These are phyloP conservation scores for Eidolon dupreanum DNA, from an alignment of 2,797 vertebrate genomes.

Conservation along the genomic window DNA sequence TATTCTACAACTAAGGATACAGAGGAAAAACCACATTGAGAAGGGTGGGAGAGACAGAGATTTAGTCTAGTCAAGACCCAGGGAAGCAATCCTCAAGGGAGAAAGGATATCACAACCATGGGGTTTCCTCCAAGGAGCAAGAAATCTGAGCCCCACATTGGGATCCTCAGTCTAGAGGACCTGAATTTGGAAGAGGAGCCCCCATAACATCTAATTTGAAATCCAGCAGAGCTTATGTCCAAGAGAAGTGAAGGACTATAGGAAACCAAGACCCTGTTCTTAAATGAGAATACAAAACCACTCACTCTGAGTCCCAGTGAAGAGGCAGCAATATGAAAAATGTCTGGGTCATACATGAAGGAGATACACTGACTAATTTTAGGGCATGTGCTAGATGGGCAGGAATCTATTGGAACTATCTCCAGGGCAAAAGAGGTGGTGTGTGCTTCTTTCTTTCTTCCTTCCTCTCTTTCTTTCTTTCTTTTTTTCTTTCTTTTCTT, in stretches of 20 bases:
- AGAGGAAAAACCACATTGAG: neutral
- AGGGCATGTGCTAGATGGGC: neutral
- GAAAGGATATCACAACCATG: neutral
- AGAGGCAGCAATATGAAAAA: neutral
- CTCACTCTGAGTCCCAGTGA: neutral
- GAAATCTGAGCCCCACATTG: neutral
- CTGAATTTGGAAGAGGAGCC: neutral
- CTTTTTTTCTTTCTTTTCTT: no score
- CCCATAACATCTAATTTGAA: neutral
- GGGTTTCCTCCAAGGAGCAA: neutral
- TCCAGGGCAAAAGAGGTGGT: neutral
- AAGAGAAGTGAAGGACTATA: neutral
- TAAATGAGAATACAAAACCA: neutral
- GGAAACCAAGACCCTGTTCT: neutral
- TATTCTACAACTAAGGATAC: neutral
- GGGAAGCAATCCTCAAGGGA: neutral
- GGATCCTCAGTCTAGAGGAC: neutral
- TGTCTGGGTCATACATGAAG: neutral
- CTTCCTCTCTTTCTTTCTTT: no score
- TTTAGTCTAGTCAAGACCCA: neutral
- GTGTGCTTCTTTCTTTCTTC: neutral
- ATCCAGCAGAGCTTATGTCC: neutral
- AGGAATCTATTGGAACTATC: neutral
- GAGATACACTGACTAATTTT: neutral
- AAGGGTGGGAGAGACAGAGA: neutral